A percentile compares a stretch with the other conserved stretches of the same genome.
These are phyloP conservation scores for Crenuchus spilurus DNA, from an alignment of 2,797 vertebrate species.

Conservation along the genomic window DNA sequence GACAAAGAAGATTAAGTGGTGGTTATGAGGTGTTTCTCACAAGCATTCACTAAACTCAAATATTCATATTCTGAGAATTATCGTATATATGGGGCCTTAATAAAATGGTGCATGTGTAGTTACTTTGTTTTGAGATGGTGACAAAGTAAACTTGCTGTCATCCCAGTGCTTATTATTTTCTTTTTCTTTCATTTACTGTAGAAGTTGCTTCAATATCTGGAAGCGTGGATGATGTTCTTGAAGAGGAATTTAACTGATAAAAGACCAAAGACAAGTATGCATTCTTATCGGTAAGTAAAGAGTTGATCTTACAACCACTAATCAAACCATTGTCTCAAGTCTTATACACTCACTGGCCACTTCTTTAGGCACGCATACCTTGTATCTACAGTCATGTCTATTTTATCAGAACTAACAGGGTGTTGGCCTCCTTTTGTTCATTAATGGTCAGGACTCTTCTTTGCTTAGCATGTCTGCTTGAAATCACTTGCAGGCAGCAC, in stretches of 20 bases:
- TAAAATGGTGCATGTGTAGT: not conserved
- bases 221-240: conserved; percentile 75
- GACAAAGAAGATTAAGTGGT: conserved; percentile 2
- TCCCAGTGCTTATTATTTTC: not conserved
- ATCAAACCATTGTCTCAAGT: no score
- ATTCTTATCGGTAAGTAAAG: conserved; percentile 53
- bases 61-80: not conserved
- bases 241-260: conserved; percentile 71
- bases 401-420: no score
- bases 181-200: conserved; percentile 45
- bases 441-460: no score
- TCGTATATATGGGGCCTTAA: not conserved
- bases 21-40: conserved; percentile 6
- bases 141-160: not conserved
- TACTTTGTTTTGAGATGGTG: not conserved
- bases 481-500: no score
- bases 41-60: not conserved
- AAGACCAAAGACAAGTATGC: conserved; percentile 63
- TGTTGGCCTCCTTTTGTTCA: no score
- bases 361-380: no score
- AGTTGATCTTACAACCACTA: no score
- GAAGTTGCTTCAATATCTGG: conserved; percentile 82
- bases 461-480: no score
- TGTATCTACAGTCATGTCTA: no score
- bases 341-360: no score